Conservation (phyloP, 2,797 vertebrate genomes). For the Loris lydekkerianus region DNA sequence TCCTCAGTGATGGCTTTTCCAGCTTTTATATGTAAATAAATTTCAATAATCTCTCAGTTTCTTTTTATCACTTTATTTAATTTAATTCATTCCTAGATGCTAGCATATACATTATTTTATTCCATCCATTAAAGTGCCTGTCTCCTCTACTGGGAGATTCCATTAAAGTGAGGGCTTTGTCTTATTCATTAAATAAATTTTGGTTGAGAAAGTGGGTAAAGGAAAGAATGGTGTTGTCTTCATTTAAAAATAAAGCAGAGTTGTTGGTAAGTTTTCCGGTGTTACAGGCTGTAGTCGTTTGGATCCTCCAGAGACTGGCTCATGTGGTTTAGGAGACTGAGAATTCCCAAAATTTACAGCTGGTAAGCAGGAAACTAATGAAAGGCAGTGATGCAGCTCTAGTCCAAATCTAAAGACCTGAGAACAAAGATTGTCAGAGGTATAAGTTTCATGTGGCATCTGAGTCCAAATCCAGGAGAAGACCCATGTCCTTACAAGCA, state of each 20-base stretch:
- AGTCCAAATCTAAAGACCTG: background rate
- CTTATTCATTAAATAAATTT: background rate
- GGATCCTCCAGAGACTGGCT: background rate
- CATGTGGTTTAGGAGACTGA: background rate
- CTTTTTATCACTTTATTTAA: background rate
- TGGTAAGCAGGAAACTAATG: background rate
- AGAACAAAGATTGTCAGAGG: background rate
- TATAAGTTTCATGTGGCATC: background rate
- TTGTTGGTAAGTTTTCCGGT: background rate
- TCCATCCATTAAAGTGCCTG: background rate
- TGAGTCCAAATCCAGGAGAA: too few species aligned
- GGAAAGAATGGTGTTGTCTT: background rate
- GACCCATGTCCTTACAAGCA: background rate
- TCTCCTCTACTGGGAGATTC: background rate
- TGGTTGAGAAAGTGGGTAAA: background rate
- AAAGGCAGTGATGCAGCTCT: background rate
- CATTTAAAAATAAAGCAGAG: background rate
- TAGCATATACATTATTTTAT: background rate
- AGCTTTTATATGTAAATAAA: background rate
- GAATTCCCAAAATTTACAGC: background rate
- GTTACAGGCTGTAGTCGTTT: background rate
- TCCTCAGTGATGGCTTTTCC: background rate
- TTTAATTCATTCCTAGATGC: background rate
- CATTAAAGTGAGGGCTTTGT: background rate
- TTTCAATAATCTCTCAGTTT: background rate